These are phyloP conservation scores for Botrylloides violaceus DNA, from an alignment of 23 tunicate genomes.

Conservation along the genomic window DNA sequence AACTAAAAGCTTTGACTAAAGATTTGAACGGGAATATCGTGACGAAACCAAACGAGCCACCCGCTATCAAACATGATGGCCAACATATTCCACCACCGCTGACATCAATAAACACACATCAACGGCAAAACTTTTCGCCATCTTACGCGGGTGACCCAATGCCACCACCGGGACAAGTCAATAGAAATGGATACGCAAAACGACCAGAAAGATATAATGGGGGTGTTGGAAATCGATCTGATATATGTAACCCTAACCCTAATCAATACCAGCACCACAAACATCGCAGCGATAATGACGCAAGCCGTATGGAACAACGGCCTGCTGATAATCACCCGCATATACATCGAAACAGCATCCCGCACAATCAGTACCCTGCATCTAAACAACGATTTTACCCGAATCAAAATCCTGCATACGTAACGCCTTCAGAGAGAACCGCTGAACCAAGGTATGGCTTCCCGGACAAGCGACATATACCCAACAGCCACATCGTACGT, in stretches of 20 bases:
- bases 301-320: background rate
- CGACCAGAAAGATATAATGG: background rate
- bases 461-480: background rate
- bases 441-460: background rate
- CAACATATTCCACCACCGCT: background rate
- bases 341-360: background rate
- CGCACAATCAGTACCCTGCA: background rate
- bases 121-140: background rate
- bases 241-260: background rate
- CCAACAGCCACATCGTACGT: background rate
- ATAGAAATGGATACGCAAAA: background rate
- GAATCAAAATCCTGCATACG: background rate
- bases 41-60: background rate
- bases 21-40: constrained; percentile 18
- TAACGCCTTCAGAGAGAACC: background rate
- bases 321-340: background rate
- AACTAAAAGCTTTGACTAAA: constrained; percentile 39
- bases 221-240: background rate
- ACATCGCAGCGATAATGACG: background rate
- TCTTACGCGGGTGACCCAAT: background rate
- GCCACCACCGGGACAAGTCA: background rate
- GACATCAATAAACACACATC: background rate
- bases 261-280: background rate
- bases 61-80: background rate
- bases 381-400: background rate